Conservation (phyloP, 2,888 invertebrate species). For the Troides oblongomaculatus region DNA sequence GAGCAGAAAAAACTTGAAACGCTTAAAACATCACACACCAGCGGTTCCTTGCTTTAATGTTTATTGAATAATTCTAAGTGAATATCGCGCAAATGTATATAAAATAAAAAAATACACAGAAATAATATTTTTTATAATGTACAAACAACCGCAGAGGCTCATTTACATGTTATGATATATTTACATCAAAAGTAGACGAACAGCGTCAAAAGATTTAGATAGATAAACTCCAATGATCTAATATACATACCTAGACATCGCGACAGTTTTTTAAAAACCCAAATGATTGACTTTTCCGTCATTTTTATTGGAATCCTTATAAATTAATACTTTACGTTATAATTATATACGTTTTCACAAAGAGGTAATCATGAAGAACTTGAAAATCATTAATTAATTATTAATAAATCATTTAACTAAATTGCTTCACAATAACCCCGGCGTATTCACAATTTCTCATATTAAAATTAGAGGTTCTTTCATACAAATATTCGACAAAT, state of each 20-base stretch:
- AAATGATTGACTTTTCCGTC: not conserved
- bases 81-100: not conserved
- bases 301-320: not conserved
- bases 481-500: slow-evolving; percentile 19
- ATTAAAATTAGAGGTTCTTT: slow-evolving; percentile 15
- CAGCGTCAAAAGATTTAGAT: not conserved
- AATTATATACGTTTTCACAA: not conserved
- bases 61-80: slow-evolving; percentile 6
- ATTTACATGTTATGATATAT: not conserved
- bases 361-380: not conserved
- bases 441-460: not conserved
- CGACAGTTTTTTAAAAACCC: no score
- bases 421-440: not conserved
- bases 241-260: no score
- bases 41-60: not conserved
- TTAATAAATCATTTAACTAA: not conserved
- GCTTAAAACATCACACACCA: slow-evolving; percentile 6
- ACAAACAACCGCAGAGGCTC: not conserved
- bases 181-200: not conserved
- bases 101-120: not conserved
- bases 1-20: not conserved
- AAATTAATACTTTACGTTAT: not conserved
- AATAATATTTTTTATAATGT: not conserved
- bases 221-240: not conserved
- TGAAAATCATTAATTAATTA: not conserved